Base-by-base conservation (phyloP, 1,140 invertebrate genomes). In the Lasioglossum baleicum region DNA sequence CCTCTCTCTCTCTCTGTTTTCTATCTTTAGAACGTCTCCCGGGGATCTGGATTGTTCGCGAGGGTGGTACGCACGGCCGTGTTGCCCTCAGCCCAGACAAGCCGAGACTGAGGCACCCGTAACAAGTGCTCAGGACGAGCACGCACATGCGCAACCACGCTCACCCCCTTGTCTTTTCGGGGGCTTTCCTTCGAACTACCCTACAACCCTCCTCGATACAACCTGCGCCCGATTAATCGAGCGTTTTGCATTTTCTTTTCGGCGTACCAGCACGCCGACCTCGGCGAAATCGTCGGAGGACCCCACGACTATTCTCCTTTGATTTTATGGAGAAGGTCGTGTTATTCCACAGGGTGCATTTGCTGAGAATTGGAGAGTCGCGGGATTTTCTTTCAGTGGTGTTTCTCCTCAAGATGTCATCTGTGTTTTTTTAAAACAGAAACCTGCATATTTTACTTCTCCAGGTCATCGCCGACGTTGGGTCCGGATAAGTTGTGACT, bases 51-150 rank as follows among this genome's bases (percentile, higher is more conserved):
- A 53, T 53, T n/a, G 66, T 11, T 69, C 66, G 35, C 73, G 72
- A 71, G 80, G 67, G 31, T 79, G 22, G 63, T 85, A 68, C 35
- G 56, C 73, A 65, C 67, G 66, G 42, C 67, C 75, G 85, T 91
- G 86, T 88, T 91, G 88, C 90, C 85, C 89, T 88, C 77, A 89
- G 90, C 91, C 91, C 91, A 91, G 91, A 88, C 90, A 86, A 92
- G 89, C 91, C 90, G 89, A 91, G 88, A 92, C 91, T 92, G 90
- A 92, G 85, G 84, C 86, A 73, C 83, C 88, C 85, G 86, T 87
- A 91, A 90, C 89, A 91, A 91, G 87, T 86, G 78, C 75, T 85
- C 81, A 75, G 68, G 81, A 82, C 80, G 67, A 82, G 31, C 60
- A 35, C 56, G 89, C 90, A 90, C 91, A 89, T 76, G 90, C 89